Evolutionary conservation across 2,797 vertebrate genomes (phyloP), one percentile per base, ranked within the genome.

Genomic region (Vespertilio murinus): DNA sequence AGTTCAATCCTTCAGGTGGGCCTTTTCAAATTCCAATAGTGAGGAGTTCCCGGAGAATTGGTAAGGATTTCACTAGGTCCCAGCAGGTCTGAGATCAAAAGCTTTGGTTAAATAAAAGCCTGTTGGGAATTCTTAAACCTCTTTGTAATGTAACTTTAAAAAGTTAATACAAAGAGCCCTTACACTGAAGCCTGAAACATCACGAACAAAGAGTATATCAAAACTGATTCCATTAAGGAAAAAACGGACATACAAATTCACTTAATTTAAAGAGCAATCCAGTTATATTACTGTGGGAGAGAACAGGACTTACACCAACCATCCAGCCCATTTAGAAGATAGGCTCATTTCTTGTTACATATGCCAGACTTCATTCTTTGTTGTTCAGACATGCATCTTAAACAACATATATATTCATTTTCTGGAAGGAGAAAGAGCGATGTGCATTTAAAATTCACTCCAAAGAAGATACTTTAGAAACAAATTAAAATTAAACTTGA

Each of bases 111-210:
- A 99, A 99, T 99, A 98, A 99, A 99, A 98, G 98, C 99, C 98
- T 98, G 93, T 98, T 97, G 98, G 98, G 98, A 98, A 98, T 99
- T 98, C 98, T 98, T 98, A 99, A 99, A 98, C 98, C 98, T 97
- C 98, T 99, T 99, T 99, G 99, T 99, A 98, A 99, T 99, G 99
- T 98, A 98, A 99, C 99, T 99, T 99, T 98, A 98, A 98, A 99
- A 99, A 99, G 98, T 99, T 98, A 98, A 99, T 98, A 99, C 98
- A 99, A 99, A 99, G 98, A 98, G 98, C 97, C 98, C 98, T 98
- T 98, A 98, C 97, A 98, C 97, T 98, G 98, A 99, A 98, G 98
- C 98, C 98, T 97, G 98, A 97, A 98, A 98, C 98, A 97, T 98
- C 98, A 97, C 87, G 97, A 98, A 98, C 97, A 98, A 98, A 98